Evolutionary conservation across 2,113 vertebrate species (phyloP).

Genomic region (Mastomys natalensis): DNA sequence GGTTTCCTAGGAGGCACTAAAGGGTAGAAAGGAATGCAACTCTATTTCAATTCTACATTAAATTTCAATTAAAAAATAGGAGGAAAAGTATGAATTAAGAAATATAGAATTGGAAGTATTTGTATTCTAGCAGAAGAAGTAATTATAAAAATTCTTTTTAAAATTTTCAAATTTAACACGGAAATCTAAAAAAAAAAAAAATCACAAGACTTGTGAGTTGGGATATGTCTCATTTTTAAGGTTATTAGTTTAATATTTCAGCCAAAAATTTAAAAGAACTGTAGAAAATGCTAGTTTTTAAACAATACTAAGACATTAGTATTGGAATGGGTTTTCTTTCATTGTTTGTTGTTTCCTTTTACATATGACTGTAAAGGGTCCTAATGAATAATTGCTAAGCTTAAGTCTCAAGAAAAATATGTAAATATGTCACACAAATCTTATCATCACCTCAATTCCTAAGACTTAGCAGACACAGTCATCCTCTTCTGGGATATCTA

Average conservation of each 20-base stretch:
- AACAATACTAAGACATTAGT: background rate
- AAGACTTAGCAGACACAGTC: background rate
- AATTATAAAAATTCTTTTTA: background rate
- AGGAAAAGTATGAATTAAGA: too few species aligned
- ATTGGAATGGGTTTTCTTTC: background rate
- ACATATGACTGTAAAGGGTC: background rate
- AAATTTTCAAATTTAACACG: background rate
- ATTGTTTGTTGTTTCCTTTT: background rate
- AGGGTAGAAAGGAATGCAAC: too few species aligned
- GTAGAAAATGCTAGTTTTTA: background rate
- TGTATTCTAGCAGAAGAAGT: background rate
- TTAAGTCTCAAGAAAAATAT: background rate
- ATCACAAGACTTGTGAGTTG: background rate
- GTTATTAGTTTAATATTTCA: background rate
- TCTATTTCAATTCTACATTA: too few species aligned
- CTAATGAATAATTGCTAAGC: background rate
- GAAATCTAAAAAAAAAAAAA: background rate
- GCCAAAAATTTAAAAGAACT: background rate
- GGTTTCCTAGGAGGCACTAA: too few species aligned
- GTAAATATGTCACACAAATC: background rate
- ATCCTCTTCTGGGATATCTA: fast-evolving
- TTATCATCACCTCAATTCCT: background rate
- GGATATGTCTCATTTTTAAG: background rate
- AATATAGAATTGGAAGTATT: too few species aligned
- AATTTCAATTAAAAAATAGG: too few species aligned